phyloP scores from a whole-genome alignment of 1,140 invertebrate genomes.

The Drosophila truncata region DNA sequence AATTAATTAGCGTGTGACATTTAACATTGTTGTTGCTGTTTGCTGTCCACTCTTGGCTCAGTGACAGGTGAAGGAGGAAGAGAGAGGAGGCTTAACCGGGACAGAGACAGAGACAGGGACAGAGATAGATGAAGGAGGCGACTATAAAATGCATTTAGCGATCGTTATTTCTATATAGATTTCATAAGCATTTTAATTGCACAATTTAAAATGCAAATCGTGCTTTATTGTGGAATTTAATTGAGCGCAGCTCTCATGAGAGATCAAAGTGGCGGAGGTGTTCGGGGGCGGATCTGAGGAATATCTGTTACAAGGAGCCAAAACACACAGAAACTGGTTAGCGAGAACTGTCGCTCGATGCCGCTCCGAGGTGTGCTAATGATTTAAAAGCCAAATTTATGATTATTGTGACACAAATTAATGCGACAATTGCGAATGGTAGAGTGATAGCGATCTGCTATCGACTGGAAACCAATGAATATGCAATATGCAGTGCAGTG shows the following conservation, averaged over 20 bases:
- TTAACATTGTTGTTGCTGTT: constrained; percentile 62
- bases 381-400: constrained; percentile 79
- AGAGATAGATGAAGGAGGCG: constrained; percentile 34
- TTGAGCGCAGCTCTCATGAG: constrained; percentile 67
- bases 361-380: constrained; percentile 72
- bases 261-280: constrained; percentile 51
- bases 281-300: constrained; percentile 5
- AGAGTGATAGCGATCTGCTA: neutral
- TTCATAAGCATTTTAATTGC: constrained; percentile 84
- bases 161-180: constrained; percentile 79
- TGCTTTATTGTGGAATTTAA: constrained; percentile 80
- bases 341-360: constrained; percentile 39
- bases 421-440: constrained; percentile 45
- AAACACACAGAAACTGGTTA: constrained; percentile 58
- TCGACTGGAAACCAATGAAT: constrained; percentile 54
- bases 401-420: constrained; percentile 65
- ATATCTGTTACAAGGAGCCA: constrained; percentile 9
- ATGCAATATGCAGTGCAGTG: constrained; percentile 57
- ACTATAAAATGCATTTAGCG: constrained; percentile 80
- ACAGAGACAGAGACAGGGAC: constrained; percentile 2
- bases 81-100: neutral
- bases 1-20: constrained; percentile 82
- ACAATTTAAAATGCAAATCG: constrained; percentile 84
- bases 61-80: constrained; percentile 31
- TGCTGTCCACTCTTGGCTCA: constrained; percentile 27